Percentiles rank a stretch among this genome's conserved stretches.
Evolutionary conservation across 2,113 vertebrate genomes (phyloP).

Genomic region (Varanus salvator): DNA sequence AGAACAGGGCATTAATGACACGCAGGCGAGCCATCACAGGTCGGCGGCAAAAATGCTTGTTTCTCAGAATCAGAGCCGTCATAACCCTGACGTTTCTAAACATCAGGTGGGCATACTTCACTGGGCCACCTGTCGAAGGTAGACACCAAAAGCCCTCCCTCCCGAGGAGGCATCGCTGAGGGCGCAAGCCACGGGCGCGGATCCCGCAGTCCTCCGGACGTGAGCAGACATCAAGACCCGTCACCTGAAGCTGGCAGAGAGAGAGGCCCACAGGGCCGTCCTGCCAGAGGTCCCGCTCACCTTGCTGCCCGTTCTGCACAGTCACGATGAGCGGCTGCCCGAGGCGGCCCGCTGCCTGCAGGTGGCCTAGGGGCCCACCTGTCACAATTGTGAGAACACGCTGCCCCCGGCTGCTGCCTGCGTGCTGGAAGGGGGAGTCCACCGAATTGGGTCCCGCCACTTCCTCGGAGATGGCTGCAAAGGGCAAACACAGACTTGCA

Average conservation of each 20-base stretch:
- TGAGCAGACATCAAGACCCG: no score
- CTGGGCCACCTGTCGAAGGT: no score
- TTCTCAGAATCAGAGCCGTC: no score
- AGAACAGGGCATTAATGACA: no score
- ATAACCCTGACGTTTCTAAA: not conserved
- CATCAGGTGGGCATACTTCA: no score
- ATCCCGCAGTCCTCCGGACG: no score
- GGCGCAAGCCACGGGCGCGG: no score
- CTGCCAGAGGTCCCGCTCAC: conserved; percentile 56
- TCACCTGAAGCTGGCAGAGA: not conserved
- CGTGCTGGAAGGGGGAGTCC: conserved; percentile 80
- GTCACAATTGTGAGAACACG: conserved; percentile 82
- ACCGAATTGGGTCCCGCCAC: conserved; percentile 72
- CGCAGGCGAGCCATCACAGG: no score
- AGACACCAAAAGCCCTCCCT: no score
- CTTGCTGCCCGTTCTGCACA: conserved; percentile 88
- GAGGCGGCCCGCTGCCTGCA: conserved; percentile 77
- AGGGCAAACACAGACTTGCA: conserved; percentile 23
- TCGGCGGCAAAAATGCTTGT: no score
- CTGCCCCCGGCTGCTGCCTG: conserved; percentile 82
- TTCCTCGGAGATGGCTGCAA: conserved; percentile 80
- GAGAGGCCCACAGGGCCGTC: not conserved
- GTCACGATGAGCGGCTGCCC: conserved; percentile 87
- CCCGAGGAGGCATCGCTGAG: no score
- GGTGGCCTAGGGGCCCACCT: conserved; percentile 79